Percentiles rank a stretch among this genome's conserved stretches.
phyloP scores from a whole-genome alignment of 2,113 vertebrate species.

The Thryonomys swinderianus region DNA sequence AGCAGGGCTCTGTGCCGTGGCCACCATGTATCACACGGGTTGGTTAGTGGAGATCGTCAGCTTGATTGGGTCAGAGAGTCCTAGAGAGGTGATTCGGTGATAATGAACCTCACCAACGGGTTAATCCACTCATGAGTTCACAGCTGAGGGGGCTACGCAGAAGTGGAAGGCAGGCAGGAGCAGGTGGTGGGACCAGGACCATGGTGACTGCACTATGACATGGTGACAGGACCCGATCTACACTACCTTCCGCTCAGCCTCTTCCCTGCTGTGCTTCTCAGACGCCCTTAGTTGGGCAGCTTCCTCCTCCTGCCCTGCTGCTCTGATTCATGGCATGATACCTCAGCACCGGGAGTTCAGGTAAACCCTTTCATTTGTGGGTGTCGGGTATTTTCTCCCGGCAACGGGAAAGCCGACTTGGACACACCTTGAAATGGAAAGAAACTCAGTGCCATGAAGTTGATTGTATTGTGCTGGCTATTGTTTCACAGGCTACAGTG shows the following conservation, averaged over 20 bases:
- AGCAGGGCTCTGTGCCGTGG: not conserved
- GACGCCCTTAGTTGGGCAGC: not conserved
- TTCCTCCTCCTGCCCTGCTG: not conserved
- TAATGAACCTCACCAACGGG: not conserved
- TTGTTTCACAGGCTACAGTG: not conserved
- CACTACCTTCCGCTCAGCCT: not conserved
- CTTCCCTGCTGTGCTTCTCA: not conserved
- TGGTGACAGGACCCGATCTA: not conserved
- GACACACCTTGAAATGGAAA: not conserved
- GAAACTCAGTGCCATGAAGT: not conserved
- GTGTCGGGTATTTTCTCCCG: not conserved
- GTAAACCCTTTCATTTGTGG: not conserved
- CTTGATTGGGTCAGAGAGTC: not conserved
- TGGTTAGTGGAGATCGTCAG: not conserved
- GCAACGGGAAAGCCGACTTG: not conserved
- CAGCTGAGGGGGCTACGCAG: not conserved
- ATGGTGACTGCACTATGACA: too few relatives aligned
- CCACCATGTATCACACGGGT: accelerated
- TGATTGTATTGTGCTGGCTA: not conserved
- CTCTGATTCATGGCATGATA: not conserved
- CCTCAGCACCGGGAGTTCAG: not conserved
- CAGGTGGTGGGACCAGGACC: not conserved
- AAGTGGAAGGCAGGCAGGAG: not conserved
- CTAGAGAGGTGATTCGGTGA: not conserved
- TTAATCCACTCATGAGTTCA: not conserved